phyloP scores from a whole-genome alignment of 1,140 invertebrate genomes.

The Globodera rostochiensis region DNA sequence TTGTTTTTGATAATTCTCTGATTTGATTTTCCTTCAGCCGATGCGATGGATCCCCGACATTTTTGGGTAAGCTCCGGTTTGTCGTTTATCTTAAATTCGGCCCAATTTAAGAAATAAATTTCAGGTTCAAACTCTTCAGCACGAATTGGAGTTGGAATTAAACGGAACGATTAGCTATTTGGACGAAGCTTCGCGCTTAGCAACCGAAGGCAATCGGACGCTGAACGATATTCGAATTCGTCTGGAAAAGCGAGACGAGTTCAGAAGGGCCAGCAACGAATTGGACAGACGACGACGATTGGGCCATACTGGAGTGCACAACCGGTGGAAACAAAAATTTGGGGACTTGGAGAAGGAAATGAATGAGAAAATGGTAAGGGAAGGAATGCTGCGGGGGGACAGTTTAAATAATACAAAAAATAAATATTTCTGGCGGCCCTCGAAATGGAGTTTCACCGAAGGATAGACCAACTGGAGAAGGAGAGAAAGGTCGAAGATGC shows the following conservation, averaged over 20 bases:
- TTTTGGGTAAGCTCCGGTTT: not conserved
- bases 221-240: slow-evolving; percentile 10
- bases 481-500: slow-evolving; percentile 18
- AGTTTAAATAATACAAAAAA: not conserved
- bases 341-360: slow-evolving; percentile 29
- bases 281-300: slow-evolving; percentile 20
- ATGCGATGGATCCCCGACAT: slow-evolving; percentile 6
- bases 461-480: slow-evolving; percentile 21
- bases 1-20: not conserved
- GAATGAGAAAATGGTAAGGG: slow-evolving; percentile 12
- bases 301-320: slow-evolving; percentile 8
- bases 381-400: not conserved
- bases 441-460: slow-evolving; percentile 19
- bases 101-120: not conserved
- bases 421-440: slow-evolving; percentile 4
- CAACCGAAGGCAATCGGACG: slow-evolving; percentile 20
- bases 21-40: not conserved
- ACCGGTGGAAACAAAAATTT: slow-evolving; percentile 17
- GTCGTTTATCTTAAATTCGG: not conserved
- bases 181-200: slow-evolving; percentile 19
- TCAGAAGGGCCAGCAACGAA: slow-evolving; percentile 3
- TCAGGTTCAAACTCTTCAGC: slow-evolving; percentile 29
- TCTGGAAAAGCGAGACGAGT: slow-evolving; percentile 20
- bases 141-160: slow-evolving; percentile 23
- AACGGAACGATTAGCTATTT: slow-evolving; percentile 22